Conservation (phyloP, 2,797 vertebrate genomes). For the Lepus oiostolus region DNA sequence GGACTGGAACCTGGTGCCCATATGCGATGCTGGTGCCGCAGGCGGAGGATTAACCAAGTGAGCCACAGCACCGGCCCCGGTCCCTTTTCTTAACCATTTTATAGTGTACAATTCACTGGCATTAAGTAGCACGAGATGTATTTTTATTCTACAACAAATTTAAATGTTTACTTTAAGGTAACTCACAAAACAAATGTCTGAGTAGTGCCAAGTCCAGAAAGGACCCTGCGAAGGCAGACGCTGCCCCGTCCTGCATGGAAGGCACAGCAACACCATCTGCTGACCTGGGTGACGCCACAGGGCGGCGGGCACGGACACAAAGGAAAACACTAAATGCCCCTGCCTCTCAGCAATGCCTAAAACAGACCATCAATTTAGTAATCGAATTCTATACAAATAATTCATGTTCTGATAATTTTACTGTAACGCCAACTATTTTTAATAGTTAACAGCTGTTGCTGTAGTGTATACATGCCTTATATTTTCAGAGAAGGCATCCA, state of each 20-base stretch:
- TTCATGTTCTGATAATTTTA: neutral
- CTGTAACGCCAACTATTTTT: neutral
- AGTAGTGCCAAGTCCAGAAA: neutral
- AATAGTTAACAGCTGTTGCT: neutral
- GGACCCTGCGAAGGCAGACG: neutral
- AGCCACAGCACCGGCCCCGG: too few species aligned
- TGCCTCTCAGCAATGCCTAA: neutral
- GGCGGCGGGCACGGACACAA: neutral
- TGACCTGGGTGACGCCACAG: too few species aligned
- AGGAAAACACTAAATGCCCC: neutral
- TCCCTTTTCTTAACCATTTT: neutral
- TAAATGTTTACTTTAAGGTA: neutral
- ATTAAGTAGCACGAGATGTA: neutral
- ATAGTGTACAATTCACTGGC: neutral
- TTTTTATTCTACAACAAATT: slow-evolving; percentile 4
- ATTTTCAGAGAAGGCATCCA: neutral
- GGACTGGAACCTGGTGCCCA: too few species aligned
- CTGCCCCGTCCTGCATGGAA: neutral
- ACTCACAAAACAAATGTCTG: neutral
- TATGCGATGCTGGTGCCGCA: too few species aligned
- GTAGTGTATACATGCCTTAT: neutral
- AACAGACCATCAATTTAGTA: neutral
- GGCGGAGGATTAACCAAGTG: too few species aligned
- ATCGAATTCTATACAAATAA: neutral
- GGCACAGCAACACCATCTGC: neutral